These are phyloP conservation scores for Pseudorhiza aurosa DNA, from an alignment of 30 jellyfish, hydroid and myxozoan genomes.

Conservation along the genomic window DNA sequence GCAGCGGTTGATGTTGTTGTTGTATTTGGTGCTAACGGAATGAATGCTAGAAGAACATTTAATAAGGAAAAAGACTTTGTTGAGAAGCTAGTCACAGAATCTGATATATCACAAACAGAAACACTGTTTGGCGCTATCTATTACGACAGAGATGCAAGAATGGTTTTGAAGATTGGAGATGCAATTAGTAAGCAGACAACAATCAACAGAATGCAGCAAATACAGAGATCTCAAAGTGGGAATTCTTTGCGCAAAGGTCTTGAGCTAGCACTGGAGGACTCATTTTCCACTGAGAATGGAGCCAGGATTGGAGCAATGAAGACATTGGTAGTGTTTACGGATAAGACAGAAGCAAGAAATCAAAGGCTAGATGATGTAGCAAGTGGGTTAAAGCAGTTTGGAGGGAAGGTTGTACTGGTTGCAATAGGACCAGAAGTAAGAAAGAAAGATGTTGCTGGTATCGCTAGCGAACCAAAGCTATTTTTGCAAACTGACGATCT, in stretches of 20 bases:
- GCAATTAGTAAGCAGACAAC: background rate
- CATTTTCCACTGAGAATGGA: background rate
- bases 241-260: background rate
- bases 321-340: background rate
- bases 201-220: background rate
- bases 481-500: background rate
- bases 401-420: conserved; percentile 48
- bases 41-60: background rate
- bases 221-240: background rate
- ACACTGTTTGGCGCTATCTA: background rate
- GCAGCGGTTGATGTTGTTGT: background rate
- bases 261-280: background rate
- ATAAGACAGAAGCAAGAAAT: conserved; percentile 23
- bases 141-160: background rate
- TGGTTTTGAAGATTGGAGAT: background rate
- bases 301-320: conserved; percentile 3
- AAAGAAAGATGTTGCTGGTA: conserved; percentile 24
- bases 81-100: background rate
- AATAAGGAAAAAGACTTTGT: background rate
- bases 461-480: conserved; percentile 30
- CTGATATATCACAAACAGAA: background rate
- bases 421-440: conserved; percentile 71
- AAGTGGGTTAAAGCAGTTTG: conserved; percentile 21
- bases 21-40: background rate
- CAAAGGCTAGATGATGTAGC: conserved; percentile 14